Base-by-base conservation (phyloP, 2,797 vertebrate species). In the Apogon talboti region DNA sequence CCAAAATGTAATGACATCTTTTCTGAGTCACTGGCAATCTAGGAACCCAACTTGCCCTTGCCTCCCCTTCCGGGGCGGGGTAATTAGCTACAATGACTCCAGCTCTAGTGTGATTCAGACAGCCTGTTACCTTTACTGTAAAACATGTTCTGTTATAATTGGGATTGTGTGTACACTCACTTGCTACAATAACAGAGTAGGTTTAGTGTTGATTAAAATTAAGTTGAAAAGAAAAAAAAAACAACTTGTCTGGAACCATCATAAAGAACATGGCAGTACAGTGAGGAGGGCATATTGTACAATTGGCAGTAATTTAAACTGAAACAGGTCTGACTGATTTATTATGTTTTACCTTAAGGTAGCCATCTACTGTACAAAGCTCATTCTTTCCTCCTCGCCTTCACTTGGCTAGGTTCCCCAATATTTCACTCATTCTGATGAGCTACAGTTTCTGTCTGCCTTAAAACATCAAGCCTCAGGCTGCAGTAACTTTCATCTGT, bases 401-500 rank as follows among this genome's bases (percentile, higher is more conserved):
- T 67, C 21, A 54, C n/a, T 24, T 58, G 66, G 68, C 61, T 48
- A 40, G 33, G 54, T 60, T 65, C 48, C 65, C 48, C 40, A 48
- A 33, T 51, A 12, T 67, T 58, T 82, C 42, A 61, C 56, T 80
- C 68, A 70, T 71, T 55, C 62, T n/a, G 42, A 69, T 78, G 60
- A 71, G 61, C 44, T 53, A 60, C 61, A 57, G 40, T 56, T 65
- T 68, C 44, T 0, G 8, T 79, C 78, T 69, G 46, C 46, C 63
- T 49, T 46, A 16, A 78, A 74, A 81, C 63, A 65, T 66, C 18
- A 14, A 59, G 67, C 76, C 79, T 10, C 46, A 38, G 65, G 78
- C 76, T 11, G 44, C 54, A 38, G 56, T 67, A 33, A 65, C 71
- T 79, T 71, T 80, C 73, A 78, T 82, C 72, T 78, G 60, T 61